A percentile compares a stretch with the other conserved stretches of the same genome.
phyloP scores from a whole-genome alignment of 2,888 invertebrate species.

The Eutolmus rufibarbis region DNA sequence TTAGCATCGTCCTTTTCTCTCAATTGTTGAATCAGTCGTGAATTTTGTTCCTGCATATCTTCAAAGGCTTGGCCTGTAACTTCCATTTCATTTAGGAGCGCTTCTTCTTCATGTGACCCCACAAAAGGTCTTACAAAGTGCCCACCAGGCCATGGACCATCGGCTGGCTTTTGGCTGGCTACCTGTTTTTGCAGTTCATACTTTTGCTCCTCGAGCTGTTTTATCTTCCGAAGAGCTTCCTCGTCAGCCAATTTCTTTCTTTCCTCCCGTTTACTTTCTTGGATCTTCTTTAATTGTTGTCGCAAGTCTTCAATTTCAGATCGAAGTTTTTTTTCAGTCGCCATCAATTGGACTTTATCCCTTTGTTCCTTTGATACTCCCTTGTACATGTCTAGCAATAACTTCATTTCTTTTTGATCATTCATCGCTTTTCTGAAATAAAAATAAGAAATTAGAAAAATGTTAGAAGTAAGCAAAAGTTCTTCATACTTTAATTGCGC shows the following conservation, averaged over 20 bases:
- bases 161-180: slow-evolving; percentile 80
- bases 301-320: slow-evolving; percentile 90
- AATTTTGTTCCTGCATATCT: slow-evolving; percentile 99
- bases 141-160: slow-evolving; percentile 64
- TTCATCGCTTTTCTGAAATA: slow-evolving; percentile 82
- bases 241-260: slow-evolving; percentile 91
- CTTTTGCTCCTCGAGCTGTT: slow-evolving; percentile 92
- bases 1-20: slow-evolving; percentile 98
- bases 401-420: slow-evolving; percentile 93
- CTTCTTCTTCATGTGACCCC: slow-evolving; percentile 90
- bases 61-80: slow-evolving; percentile 99
- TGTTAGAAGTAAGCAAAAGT: neutral
- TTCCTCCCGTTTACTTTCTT: slow-evolving; percentile 91
- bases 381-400: slow-evolving; percentile 95
- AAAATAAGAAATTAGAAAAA: slow-evolving; percentile 17
- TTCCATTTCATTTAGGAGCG: slow-evolving; percentile 97
- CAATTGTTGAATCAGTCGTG: slow-evolving; percentile 90
- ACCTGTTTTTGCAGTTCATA: slow-evolving; percentile 91
- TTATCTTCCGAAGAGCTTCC: slow-evolving; percentile 91
- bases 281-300: slow-evolving; percentile 84
- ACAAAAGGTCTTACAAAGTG: slow-evolving; percentile 74
- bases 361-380: slow-evolving; percentile 96
- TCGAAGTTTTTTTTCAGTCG: slow-evolving; percentile 88
- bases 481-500: slow-evolving; percentile 83
- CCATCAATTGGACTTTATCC: slow-evolving; percentile 96